Conservation (phyloP, 2,113 vertebrate species). For the Tetraodon nigroviridis region DNA sequence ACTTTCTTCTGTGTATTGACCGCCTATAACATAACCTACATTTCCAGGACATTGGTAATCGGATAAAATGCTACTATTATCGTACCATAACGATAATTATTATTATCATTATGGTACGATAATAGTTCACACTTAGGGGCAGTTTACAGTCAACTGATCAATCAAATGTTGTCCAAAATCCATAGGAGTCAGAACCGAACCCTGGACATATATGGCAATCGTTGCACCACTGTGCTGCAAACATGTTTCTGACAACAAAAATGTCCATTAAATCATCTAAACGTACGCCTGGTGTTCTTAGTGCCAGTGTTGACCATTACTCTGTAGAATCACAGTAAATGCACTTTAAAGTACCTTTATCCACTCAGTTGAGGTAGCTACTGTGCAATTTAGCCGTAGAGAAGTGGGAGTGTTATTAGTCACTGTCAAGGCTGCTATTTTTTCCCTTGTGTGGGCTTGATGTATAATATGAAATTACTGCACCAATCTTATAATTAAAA, state of each 20-base stretch:
- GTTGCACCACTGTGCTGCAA: no score
- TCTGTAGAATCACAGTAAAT: slow-evolving; percentile 19
- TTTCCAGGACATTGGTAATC: no score
- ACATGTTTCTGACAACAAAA: neutral
- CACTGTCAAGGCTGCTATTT: slow-evolving; percentile 58
- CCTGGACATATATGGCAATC: no score
- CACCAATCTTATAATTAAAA: slow-evolving; percentile 53
- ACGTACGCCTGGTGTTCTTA: no score
- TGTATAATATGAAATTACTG: slow-evolving; percentile 56
- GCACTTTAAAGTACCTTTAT: slow-evolving; percentile 44
- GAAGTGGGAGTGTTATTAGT: slow-evolving; percentile 64
- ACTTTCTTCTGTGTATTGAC: slow-evolving; percentile 41
- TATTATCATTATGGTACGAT: no score
- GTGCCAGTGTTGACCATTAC: neutral
- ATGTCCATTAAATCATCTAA: neutral
- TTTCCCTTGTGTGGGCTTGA: slow-evolving; percentile 53
- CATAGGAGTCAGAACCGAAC: no score
- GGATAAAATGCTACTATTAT: no score
- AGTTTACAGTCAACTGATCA: no score
- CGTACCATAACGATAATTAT: no score
- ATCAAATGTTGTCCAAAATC: no score
- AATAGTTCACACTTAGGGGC: no score
- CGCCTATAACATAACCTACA: slow-evolving; percentile 15
- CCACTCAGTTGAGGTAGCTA: slow-evolving; percentile 46
- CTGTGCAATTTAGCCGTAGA: slow-evolving; percentile 50